Evolutionary conservation across 2,113 vertebrate species (phyloP).

Genomic region (Alexandromys fortis): DNA sequence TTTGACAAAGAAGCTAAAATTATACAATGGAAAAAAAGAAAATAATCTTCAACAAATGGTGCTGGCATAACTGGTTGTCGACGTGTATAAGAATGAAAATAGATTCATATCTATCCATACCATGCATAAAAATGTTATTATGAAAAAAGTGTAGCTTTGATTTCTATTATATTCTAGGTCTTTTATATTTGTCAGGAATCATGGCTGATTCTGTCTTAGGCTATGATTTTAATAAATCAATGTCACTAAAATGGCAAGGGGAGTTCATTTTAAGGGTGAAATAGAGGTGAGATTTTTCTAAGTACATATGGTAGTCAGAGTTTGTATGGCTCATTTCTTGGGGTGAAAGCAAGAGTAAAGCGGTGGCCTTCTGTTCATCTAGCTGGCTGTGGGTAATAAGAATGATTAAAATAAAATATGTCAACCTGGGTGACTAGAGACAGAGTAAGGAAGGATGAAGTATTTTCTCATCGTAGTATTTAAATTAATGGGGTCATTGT

Average conservation of each 20-base stretch:
- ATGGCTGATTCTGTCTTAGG: background rate
- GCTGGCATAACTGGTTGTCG: too few species aligned
- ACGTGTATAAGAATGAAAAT: too few species aligned
- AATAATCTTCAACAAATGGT: too few species aligned
- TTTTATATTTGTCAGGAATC: background rate
- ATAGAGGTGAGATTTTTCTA: rapidly evolving
- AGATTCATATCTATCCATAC: too few species aligned
- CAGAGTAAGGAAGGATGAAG: background rate
- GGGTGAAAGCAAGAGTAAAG: background rate
- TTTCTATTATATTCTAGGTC: background rate
- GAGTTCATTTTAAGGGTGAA: background rate
- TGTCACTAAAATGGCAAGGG: background rate
- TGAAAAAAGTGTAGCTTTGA: background rate
- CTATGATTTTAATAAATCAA: background rate
- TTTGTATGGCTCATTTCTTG: background rate
- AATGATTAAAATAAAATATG: background rate
- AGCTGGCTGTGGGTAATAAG: background rate
- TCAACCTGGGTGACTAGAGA: background rate
- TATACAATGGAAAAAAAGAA: too few species aligned
- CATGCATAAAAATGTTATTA: background rate
- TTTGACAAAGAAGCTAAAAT: too few species aligned
- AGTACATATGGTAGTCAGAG: background rate
- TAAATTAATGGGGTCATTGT: background rate
- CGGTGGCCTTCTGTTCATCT: background rate
- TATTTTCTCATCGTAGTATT: background rate